Evolutionary conservation across 2,888 invertebrate species (phyloP), one percentile per base, ranked within the genome.

Genomic region (Trissonchulus latispiculum): DNA sequence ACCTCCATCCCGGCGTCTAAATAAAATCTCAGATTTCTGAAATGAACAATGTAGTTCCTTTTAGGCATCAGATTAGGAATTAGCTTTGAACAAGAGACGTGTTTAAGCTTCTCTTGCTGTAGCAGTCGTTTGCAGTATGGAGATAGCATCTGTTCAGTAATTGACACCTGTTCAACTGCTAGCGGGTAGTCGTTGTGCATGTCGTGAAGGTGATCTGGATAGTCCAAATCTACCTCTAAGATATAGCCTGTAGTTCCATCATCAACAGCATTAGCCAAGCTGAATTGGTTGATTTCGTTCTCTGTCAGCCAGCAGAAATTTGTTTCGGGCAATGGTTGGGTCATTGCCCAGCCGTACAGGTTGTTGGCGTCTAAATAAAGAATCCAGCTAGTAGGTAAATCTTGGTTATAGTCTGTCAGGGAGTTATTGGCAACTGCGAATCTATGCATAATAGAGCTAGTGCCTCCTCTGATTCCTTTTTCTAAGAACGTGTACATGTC

Each of bases 171-270:
- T 64, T 64, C 66, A 29, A 28, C 15, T 33, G 66, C 66, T 18
- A 64, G 8, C 8, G 66, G 66, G 35, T 64, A 64, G 32, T 64
- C 66, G 66, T 64, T 64, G 66, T 64, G 66, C 18, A 29, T 15
- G 28, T 64, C n/a, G 66, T 64, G 66, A 8, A 64, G 35, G 8
- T 64, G 66, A 29, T 8, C 8, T 8, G 66, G 66, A n/a, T 64
- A 64, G n/a, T 64, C 66, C 8, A 64, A 28, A 64, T 64, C 66
- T 15, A 64, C n/a, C 18, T 64, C 66, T 18, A 64, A 33, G 18
- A 64, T 33, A 28, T 64, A 64, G 18, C 66, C 66, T 29, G 31
- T 32, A 8, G n/a, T n/a, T n/a, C n/a, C n/a, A n/a, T n/a, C n/a
- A n/a, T n/a, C n/a, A n/a, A n/a, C n/a, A n/a, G n/a, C n/a, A n/a